A percentile compares a stretch with the other conserved stretches of the same genome.
Conservation (phyloP, 2,113 vertebrate genomes). For the Microcebus lehilahytsara region DNA sequence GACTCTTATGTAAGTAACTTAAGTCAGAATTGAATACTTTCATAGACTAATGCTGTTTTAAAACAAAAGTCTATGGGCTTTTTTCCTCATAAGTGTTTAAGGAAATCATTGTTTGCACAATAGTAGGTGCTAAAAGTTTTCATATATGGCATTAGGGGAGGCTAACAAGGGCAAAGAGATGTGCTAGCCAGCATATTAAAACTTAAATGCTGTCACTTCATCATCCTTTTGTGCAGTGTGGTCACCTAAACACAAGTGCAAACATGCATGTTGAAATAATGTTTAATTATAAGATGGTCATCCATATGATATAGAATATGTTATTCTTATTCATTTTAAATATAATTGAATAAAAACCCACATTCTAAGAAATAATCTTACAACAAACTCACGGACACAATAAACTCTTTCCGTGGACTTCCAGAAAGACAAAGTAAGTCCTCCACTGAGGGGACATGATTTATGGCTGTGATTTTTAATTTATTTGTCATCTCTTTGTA, state of each 20-base stretch:
- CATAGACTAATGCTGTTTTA: background rate
- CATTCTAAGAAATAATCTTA: background rate
- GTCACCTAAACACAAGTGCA: background rate
- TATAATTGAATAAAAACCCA: background rate
- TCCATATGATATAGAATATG: background rate
- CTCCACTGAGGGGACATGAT: background rate
- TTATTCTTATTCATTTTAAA: background rate
- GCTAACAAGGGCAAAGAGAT: conserved; percentile 1
- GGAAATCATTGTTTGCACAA: background rate
- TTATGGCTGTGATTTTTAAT: background rate
- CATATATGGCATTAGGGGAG: background rate
- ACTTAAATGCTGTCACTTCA: background rate
- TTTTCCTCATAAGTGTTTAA: background rate
- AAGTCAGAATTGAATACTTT: background rate
- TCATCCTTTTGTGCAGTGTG: background rate
- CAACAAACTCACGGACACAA: background rate
- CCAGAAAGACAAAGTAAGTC: background rate
- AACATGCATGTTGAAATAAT: background rate
- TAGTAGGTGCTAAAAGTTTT: background rate
- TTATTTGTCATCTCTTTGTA: conserved; percentile 8
- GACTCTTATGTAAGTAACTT: background rate
- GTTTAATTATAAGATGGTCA: background rate
- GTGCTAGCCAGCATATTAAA: background rate
- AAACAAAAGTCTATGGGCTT: background rate
- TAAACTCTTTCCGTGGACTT: background rate